Percentiles rank a stretch among this genome's conserved stretches.
These are phyloP conservation scores for Invenusta paracnida DNA, from an alignment of 2,888 invertebrate genomes.

Conservation along the genomic window DNA sequence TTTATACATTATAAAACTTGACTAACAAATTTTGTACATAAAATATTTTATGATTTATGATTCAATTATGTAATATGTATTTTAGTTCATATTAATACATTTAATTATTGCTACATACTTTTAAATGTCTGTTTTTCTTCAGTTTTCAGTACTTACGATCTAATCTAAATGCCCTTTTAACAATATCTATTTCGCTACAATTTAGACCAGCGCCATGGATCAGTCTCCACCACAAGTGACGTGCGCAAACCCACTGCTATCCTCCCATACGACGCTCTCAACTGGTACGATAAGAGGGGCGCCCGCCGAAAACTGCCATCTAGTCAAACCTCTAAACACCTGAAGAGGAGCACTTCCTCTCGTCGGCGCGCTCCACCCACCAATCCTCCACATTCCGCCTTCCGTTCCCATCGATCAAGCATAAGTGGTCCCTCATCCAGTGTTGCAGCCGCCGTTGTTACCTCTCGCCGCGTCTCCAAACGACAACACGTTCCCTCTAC, in stretches of 20 bases:
- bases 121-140: no score
- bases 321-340: neutral
- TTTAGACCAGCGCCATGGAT: neutral
- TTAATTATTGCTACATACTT: no score
- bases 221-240: neutral
- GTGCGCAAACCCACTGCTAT: neutral
- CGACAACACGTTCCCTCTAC: neutral
- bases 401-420: neutral
- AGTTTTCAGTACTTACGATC: no score
- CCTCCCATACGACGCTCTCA: neutral
- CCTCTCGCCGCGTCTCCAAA: neutral
- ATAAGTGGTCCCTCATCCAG: neutral
- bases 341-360: neutral
- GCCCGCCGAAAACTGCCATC: neutral
- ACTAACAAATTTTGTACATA: no score
- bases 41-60: no score
- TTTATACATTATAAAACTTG: no score
- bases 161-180: no score
- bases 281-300: neutral
- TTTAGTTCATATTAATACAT: no score
- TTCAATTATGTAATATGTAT: no score
- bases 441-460: neutral
- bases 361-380: neutral
- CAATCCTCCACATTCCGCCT: neutral
- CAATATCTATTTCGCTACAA: no score